Base-by-base conservation (phyloP, 2,888 invertebrate genomes). In the Iselma pallidipennis region DNA sequence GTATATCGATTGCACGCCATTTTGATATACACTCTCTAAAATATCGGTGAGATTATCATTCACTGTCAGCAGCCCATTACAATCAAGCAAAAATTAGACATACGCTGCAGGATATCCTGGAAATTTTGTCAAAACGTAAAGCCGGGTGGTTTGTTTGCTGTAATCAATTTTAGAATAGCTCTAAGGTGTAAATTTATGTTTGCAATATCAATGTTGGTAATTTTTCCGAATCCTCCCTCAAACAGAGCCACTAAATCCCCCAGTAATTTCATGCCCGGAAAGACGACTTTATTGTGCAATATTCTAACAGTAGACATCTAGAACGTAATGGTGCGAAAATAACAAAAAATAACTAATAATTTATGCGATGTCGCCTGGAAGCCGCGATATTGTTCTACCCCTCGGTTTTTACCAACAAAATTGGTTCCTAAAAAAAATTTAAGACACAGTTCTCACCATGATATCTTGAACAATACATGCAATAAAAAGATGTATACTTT, bases 1-100 rank as follows among this genome's bases (percentile, higher is more conserved):
- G 72, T 72, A 72, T 76, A 77, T 77, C 74, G 77, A 76, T 76
- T 76, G 72, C 66, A 62, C 73, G 73, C 74, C 74, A 76, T 77
- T 76, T 76, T 76, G 70, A 73, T 71, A 68, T 67, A 67, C 68
- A 66, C 69, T 72, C 71, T 69, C 71, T 69, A 69, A 72, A 70
- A 68, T 71, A 70, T 69, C 67, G 48, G 49, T 65, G 63, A 67
- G 69, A 69, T 67, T 72, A 70, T 71, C 69, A 72, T 70, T 71
- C 70, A 68, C 69, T 70, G 70, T 70, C 69, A 70, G 65, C 64
- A 71, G 67, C 65, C 65, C 67, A 70, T 72, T 68, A 66, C 56
- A 59, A 62, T 53, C 59, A 53, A 25, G 16, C 23, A 55, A 28
- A 55, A 55, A 55, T 23, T 16, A 53, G 10, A 31, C 33, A 33